These are phyloP conservation scores for Netelia inedita DNA, from an alignment of 2,888 invertebrate genomes.

Conservation along the genomic window DNA sequence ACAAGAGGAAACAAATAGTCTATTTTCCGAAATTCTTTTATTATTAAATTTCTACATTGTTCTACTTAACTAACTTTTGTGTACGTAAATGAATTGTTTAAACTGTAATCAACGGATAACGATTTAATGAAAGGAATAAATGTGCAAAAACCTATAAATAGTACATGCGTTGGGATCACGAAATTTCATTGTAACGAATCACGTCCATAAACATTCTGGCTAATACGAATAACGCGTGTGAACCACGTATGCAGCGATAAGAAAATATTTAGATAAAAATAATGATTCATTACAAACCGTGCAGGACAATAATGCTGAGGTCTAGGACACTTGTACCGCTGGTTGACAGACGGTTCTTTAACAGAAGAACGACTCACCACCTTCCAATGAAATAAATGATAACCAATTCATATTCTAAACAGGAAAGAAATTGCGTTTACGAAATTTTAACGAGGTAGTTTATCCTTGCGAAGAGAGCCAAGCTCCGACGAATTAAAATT, in stretches of 20 bases:
- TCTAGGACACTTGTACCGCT: conserved; percentile 21
- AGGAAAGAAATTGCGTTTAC: conserved; percentile 4
- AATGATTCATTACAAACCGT: conserved; percentile 34
- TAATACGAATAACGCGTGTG: neutral
- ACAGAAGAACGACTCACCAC: conserved; percentile 38
- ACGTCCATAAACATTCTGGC: neutral
- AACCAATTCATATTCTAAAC: conserved; percentile 63
- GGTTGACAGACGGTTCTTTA: conserved; percentile 4
- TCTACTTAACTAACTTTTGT: neutral
- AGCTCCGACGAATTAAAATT: conserved; percentile 49
- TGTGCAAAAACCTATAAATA: too few relatives aligned
- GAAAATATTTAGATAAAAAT: neutral
- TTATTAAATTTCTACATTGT: too few relatives aligned
- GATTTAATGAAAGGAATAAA: too few relatives aligned
- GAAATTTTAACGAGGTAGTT: conserved; percentile 63
- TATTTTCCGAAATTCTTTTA: neutral
- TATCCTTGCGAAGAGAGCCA: conserved; percentile 34
- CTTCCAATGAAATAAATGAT: conserved; percentile 67
- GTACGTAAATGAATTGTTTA: neutral
- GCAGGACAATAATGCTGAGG: conserved; percentile 31
- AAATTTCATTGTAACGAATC: too few relatives aligned
- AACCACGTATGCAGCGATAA: too few relatives aligned
- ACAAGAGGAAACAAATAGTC: neutral
- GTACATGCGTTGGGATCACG: too few relatives aligned
- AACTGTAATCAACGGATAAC: neutral